phyloP scores from a whole-genome alignment of 2,888 invertebrate genomes.

The Brenthis hecate region DNA sequence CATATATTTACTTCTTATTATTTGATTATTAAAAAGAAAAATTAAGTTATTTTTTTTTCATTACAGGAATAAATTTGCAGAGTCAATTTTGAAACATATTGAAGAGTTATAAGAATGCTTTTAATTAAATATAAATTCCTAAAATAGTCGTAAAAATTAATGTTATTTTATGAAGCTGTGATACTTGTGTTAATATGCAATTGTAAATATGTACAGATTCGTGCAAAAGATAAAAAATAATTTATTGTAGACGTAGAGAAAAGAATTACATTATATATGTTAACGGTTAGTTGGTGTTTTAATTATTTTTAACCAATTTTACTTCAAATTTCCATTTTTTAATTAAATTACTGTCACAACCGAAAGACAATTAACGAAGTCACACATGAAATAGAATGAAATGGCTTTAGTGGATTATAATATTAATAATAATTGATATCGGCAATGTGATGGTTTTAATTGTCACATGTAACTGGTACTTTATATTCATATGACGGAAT shows the following conservation, averaged over 20 bases:
- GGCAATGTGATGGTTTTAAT: background rate
- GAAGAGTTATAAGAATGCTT: slow-evolving; percentile 20
- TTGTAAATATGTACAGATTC: slow-evolving; percentile 65
- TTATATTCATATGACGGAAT: background rate
- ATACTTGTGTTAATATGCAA: slow-evolving; percentile 58
- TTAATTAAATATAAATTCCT: slow-evolving; percentile 16
- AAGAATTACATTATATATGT: slow-evolving; percentile 59
- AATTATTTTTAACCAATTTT: slow-evolving; percentile 6
- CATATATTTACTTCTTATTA: no score
- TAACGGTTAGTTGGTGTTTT: slow-evolving; percentile 41
- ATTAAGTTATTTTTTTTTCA: slow-evolving; percentile 26
- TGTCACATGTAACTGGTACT: background rate
- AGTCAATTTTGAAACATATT: slow-evolving; percentile 16
- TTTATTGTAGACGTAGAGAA: slow-evolving; percentile 61
- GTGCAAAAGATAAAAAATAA: slow-evolving; percentile 54
- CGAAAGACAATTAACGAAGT: background rate
- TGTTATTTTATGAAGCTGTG: slow-evolving; percentile 57
- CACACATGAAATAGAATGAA: background rate
- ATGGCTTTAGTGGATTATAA: background rate
- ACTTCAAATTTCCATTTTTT: slow-evolving; percentile 4
- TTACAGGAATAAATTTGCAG: slow-evolving; percentile 27
- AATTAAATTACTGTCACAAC: background rate
- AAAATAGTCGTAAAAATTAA: slow-evolving; percentile 34
- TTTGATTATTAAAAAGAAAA: slow-evolving; percentile 1
- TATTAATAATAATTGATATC: slow-evolving; percentile 10